A percentile compares a stretch with the other conserved stretches of the same genome.
Conservation (phyloP, 1,140 invertebrate species). For the Batillaria attramentaria region DNA sequence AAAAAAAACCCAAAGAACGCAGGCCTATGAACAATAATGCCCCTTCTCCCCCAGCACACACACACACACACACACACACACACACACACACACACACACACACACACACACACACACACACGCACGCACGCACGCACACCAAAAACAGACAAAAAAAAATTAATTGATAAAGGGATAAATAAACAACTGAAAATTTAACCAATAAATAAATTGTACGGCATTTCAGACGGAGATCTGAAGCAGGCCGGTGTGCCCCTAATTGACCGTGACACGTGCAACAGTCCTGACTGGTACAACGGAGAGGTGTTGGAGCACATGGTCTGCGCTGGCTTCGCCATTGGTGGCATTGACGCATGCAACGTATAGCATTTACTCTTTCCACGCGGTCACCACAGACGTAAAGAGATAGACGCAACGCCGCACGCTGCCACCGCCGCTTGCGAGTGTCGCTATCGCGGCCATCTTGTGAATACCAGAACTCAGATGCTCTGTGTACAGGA, state of each 20-base stretch:
- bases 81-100: conserved; percentile 7
- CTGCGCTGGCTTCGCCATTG: conserved; percentile 93
- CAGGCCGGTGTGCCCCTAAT: conserved; percentile 74
- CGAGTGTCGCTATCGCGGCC: too few species aligned
- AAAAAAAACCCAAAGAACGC: too few species aligned
- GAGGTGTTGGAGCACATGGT: conserved; percentile 80
- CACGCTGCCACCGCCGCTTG: too few species aligned
- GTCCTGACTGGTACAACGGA: conserved; percentile 45
- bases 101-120: conserved; percentile 13
- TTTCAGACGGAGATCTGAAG: conserved; percentile 59
- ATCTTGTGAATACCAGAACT: too few species aligned
- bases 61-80: not conserved
- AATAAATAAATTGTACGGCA: too few species aligned
- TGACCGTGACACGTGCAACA: conserved; percentile 45
- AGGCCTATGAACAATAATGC: too few species aligned
- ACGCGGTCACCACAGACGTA: too few species aligned
- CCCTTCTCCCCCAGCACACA: not conserved
- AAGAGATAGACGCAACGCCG: too few species aligned
- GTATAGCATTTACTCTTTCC: too few species aligned
- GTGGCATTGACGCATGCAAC: conserved; percentile 89
- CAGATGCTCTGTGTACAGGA: too few species aligned
- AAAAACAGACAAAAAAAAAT: not conserved
- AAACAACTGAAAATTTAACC: too few species aligned
- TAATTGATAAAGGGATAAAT: too few species aligned
- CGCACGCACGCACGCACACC: not conserved